Base-by-base conservation (phyloP, 2,888 invertebrate genomes). In the Pardosa pseudoannulata region DNA sequence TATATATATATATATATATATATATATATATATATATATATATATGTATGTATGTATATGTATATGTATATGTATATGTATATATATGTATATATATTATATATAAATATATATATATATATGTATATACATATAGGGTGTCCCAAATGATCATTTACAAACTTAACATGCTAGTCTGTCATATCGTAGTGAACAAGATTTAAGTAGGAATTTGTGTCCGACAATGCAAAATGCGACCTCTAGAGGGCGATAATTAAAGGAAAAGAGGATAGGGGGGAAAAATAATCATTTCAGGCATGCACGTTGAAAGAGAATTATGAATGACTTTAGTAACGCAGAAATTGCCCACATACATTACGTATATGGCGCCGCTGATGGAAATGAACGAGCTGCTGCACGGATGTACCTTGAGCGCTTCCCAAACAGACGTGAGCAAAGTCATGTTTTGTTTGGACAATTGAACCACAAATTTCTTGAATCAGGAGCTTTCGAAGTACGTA, bases 391-490 rank as follows among this genome's bases (percentile, higher is more conserved):
- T 41, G 65, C 75, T n/a, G 75, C 13, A 39, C 65, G 65, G 65
- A n/a, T n/a, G n/a, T n/a, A n/a, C 65, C 41, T 39, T 9, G 65
- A 65, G 65, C 0, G 46, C 39, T 41, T 76, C 41, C 29, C 28
- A 67, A 76, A 67, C 46, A 41, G 31, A 65, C 67, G 76, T 67
- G 67, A 67, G 76, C 28, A 16, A 65, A 76, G 76, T 76, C 73
- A 67, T 67, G 27, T 11, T 28, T 65, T 76, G 64, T 36, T 39
- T 36, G 64, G 62, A 62, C 62, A 28, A 62, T 62, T 62, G 62
- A 19, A 65, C 65, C 29, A 13, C 5, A 65, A 29, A 65, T 65
- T 65, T 11, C 7, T 2, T 29, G 65, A 65, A 13, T 2, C 65
- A 28, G 7, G 65, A 16, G 13, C 65, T 65, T 31, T 65, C 29